Evolutionary conservation across 2,888 invertebrate species (phyloP).

Genomic region (Cecidostiba fungosa): DNA sequence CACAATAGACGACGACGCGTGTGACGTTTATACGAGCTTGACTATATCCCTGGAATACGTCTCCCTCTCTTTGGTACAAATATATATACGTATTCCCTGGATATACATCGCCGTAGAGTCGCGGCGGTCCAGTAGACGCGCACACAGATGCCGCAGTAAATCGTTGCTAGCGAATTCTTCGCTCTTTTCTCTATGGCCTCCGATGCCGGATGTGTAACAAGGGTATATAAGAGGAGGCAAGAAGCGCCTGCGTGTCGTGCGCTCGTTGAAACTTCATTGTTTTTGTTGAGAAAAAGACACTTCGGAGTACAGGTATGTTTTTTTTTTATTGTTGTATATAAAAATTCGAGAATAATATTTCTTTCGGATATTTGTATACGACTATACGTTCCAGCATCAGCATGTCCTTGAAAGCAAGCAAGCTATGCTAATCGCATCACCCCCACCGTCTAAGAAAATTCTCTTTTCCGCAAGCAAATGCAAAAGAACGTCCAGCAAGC

Average conservation of each 20-base stretch:
- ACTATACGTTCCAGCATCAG: too few species aligned
- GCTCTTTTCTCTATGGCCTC: not conserved
- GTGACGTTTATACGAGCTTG: not conserved
- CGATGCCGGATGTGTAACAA: conserved; percentile 49
- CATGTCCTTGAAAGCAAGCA: too few species aligned
- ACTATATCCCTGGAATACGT: not conserved
- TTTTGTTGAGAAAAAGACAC: too few species aligned
- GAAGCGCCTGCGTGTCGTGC: conserved; percentile 7
- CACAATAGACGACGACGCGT: not conserved
- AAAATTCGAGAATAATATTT: too few species aligned
- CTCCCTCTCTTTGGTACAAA: not conserved
- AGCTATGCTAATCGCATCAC: too few species aligned
- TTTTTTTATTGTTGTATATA: too few species aligned
- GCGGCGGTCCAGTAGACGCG: not conserved
- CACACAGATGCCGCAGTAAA: conserved; percentile 16
- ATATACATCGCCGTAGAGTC: not conserved
- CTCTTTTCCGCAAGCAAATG: not conserved
- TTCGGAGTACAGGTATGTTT: too few species aligned
- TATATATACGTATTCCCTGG: not conserved
- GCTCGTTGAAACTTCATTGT: not conserved
- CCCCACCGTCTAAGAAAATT: not conserved
- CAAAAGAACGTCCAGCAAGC: not conserved
- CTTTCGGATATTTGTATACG: too few species aligned
- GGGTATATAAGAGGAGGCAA: not conserved
- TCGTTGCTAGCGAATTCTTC: conserved; percentile 34